A percentile compares a stretch with the other conserved stretches of the same genome.
These are phyloP conservation scores for Chrysomela aeneicollis DNA, from an alignment of 2,888 invertebrate species.

Conservation along the genomic window DNA sequence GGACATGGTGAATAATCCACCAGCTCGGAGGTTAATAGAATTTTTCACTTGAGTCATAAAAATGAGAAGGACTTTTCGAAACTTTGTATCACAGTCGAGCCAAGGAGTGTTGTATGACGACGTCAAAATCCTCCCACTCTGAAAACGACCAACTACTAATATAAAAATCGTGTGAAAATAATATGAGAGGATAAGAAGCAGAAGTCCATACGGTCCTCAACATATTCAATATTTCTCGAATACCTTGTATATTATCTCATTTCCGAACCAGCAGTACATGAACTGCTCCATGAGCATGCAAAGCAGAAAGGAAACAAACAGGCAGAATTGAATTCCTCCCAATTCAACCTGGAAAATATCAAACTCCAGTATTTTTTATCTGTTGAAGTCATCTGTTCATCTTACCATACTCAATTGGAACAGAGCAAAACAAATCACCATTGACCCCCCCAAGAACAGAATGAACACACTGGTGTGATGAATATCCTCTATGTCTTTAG, in stretches of 20 bases:
- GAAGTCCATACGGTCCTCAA: too few species aligned
- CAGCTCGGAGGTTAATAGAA: conserved; percentile 22
- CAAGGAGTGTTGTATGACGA: conserved; percentile 30
- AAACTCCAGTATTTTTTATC: background rate
- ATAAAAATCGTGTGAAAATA: too few species aligned
- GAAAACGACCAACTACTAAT: too few species aligned
- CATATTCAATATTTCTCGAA: too few species aligned
- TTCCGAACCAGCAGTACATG: conserved; percentile 40
- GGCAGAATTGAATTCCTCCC: conserved; percentile 23
- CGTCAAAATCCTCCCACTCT: conserved; percentile 25
- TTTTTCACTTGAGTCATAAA: conserved; percentile 27
- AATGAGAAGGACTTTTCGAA: conserved; percentile 25
- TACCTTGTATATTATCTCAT: conserved; percentile 38
- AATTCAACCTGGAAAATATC: conserved; percentile 22
- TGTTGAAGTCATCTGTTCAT: background rate
- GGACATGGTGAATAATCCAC: conserved; percentile 22
- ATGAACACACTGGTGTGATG: conserved; percentile 24
- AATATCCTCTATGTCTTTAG: conserved; percentile 23
- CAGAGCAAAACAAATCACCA: conserved; percentile 31
- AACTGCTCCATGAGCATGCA: conserved; percentile 40
- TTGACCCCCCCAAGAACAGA: conserved; percentile 28
- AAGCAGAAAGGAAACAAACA: conserved; percentile 25
- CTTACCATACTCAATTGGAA: conserved; percentile 30
- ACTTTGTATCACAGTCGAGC: conserved; percentile 26
- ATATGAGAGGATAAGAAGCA: too few species aligned